Base-by-base conservation (phyloP, 2,113 vertebrate species). In the Xiphophorus hellerii region DNA sequence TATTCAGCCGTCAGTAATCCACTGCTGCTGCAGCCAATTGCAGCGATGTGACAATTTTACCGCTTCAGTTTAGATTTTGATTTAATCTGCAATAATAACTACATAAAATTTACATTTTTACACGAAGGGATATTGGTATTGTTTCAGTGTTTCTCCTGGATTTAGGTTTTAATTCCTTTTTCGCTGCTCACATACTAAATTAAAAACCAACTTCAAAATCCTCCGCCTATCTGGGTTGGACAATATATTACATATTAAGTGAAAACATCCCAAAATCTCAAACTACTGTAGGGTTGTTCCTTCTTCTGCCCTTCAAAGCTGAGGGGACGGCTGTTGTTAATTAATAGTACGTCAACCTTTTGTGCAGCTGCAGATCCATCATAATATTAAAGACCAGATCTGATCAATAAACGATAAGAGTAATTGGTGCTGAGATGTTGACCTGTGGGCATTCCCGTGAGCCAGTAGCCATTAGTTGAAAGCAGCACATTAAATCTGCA, bases 1-100 rank as follows among this genome's bases (percentile, higher is more conserved):
- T 89, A 87, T 62, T 85, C 8, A 35, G 9, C 51, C 25, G 1
- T 68, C 33, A 61, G 37, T 85, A 87, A 91, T 89, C 83, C 78
- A 70, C 14, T 69, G 73, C 35, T 54, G 77, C 29, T 31, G 62
- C 35, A 31, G 64, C 14, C 37, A n/a, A 69, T 58, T 71, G 62
- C 42, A 64, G 60, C 5, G 0, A 72, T 65, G 3, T 69, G 42
- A 33, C 27, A 76, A 39, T 72, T 87, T 67, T 58, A 14, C 44
- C 33, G 29, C 20, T 51, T 71, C 69, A 62, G 54, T 71, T 69
- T 35, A 37, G 17, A 35, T 3, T 58, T 42, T 0, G 9, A 33
- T 76, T 84, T 14, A 81, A 83, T 72, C 54, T 61, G 29, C 25
- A 66, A 39, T 14, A 14, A 15, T 31, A 13, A 63, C 30, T 1